phyloP scores from a whole-genome alignment of 1,140 invertebrate genomes.

The Berghia stephanieae region DNA sequence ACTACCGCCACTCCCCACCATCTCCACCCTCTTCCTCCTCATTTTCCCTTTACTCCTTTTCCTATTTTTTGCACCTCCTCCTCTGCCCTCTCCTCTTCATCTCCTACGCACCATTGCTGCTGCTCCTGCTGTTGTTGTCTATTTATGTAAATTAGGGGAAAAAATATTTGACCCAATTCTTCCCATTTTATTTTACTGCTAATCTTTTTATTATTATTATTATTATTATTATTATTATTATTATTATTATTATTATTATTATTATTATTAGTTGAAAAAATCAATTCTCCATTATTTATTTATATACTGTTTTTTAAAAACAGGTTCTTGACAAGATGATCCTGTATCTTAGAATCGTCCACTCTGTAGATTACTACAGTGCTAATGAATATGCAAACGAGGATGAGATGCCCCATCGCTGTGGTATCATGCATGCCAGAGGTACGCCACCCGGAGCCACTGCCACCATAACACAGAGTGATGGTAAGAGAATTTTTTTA shows the following conservation, averaged over 20 bases:
- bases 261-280: background rate
- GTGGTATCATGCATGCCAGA: conserved; percentile 97
- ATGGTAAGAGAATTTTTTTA: too few relatives aligned
- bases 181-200: too few relatives aligned
- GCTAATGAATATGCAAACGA: conserved; percentile 99
- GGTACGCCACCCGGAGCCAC: conserved; percentile 81
- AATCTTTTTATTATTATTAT: too few relatives aligned
- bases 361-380: conserved; percentile 99
- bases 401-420: conserved; percentile 99
- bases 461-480: conserved; percentile 75
- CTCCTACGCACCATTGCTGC: too few relatives aligned
- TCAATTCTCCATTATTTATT: background rate
- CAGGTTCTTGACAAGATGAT: conserved; percentile 84
- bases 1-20: too few relatives aligned
- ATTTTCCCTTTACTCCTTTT: too few relatives aligned
- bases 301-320: conserved; percentile 30
- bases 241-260: background rate
- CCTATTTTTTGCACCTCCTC: too few relatives aligned
- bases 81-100: too few relatives aligned
- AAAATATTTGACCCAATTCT: too few relatives aligned
- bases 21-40: too few relatives aligned
- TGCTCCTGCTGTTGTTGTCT: too few relatives aligned
- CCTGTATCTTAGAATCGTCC: conserved; percentile 94
- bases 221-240: background rate
- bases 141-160: too few relatives aligned